Evolutionary conservation across 2,113 vertebrate genomes (phyloP).

Genomic region (Seriola quinqueradiata): DNA sequence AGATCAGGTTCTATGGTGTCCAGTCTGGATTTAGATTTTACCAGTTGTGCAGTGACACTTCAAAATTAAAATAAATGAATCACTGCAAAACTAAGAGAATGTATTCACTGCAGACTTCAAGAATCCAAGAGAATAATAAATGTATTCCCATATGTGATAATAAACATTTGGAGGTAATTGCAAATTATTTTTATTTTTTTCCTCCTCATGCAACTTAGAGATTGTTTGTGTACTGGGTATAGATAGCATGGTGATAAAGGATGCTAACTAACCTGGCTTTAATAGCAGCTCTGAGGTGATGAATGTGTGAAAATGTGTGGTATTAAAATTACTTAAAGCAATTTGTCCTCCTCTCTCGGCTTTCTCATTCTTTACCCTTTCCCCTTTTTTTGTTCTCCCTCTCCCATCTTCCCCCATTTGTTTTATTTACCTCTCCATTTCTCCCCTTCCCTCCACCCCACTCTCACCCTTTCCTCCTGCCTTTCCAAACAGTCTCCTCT

Average conservation of each 20-base stretch:
- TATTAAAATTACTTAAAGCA: slow-evolving; percentile 41
- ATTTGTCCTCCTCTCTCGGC: background rate
- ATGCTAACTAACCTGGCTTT: slow-evolving; percentile 28
- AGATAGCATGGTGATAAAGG: slow-evolving; percentile 28
- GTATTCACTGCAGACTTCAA: slow-evolving; percentile 36
- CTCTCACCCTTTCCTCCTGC: slow-evolving; percentile 36
- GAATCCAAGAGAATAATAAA: slow-evolving; percentile 42
- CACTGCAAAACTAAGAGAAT: slow-evolving; percentile 24
- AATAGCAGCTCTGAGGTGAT: slow-evolving; percentile 40
- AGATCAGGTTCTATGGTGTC: slow-evolving; percentile 44
- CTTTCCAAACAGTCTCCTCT: slow-evolving; percentile 55
- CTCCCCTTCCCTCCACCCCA: background rate
- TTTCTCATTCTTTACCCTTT: background rate
- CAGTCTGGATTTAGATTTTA: slow-evolving; percentile 38
- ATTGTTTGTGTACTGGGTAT: slow-evolving; percentile 19
- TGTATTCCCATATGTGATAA: slow-evolving; percentile 42
- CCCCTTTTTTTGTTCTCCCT: background rate
- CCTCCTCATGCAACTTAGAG: slow-evolving; percentile 25
- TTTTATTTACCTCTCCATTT: slow-evolving; percentile 24
- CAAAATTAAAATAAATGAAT: slow-evolving; percentile 24
- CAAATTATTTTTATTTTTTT: slow-evolving; percentile 1
- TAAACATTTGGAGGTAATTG: slow-evolving; percentile 41
- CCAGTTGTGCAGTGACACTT: background rate
- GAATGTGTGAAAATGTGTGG: slow-evolving; percentile 28
- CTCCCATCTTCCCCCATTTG: background rate